Evolutionary conservation across 2,797 vertebrate genomes (phyloP).

Genomic region (Carduelis carduelis): DNA sequence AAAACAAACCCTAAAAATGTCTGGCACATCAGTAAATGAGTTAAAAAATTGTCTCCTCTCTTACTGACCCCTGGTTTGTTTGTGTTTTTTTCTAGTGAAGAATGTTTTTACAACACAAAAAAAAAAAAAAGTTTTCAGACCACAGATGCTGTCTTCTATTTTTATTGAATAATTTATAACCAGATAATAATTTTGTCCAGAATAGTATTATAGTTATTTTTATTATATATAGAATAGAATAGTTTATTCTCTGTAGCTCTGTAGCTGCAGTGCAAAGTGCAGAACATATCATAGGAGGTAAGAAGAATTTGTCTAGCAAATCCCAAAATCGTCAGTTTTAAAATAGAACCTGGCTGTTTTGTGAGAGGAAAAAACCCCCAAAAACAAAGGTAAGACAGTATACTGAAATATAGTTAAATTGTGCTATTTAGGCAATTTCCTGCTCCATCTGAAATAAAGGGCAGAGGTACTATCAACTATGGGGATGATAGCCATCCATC

Average conservation of each 20-base stretch:
- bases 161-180: background rate
- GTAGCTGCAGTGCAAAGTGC: background rate
- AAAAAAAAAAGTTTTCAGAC: background rate
- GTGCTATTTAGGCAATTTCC: background rate
- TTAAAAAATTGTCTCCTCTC: background rate
- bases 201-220: background rate
- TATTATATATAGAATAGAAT: background rate
- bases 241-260: background rate
- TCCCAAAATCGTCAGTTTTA: background rate
- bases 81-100: conserved; percentile 7
- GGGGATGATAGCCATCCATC: background rate
- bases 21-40: background rate
- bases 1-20: background rate
- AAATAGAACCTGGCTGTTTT: background rate
- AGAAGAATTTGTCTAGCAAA: background rate
- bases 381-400: background rate
- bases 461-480: background rate
- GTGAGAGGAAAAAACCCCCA: background rate
- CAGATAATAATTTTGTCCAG: background rate
- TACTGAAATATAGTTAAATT: background rate
- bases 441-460: background rate
- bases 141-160: background rate
- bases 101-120: background rate
- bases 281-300: background rate
- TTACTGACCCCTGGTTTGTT: background rate